Evolutionary conservation across 1,140 invertebrate species (phyloP).

Genomic region (Temnothorax nylanderi): DNA sequence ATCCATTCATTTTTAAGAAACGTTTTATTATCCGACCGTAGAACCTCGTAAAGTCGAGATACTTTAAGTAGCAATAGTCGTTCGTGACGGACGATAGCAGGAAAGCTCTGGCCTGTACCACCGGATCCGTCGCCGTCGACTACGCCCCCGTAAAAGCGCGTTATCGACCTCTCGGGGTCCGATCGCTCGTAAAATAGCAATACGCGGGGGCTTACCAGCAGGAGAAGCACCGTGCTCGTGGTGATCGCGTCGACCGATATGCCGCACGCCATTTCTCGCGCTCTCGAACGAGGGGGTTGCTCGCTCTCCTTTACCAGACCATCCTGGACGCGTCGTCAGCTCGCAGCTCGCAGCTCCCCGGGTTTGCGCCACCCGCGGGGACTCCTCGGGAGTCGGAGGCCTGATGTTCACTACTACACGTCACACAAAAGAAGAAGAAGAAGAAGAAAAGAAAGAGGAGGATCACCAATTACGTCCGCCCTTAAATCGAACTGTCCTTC

Average conservation of each 20-base stretch:
- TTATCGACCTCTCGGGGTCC: conserved; percentile 21
- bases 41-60: neutral
- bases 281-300: conserved; percentile 67
- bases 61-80: neutral
- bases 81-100: neutral
- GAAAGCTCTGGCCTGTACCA: neutral
- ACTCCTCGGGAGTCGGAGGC: conserved; percentile 18
- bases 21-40: neutral
- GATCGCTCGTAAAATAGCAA: conserved; percentile 11
- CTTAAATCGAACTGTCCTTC: neutral
- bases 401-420: conserved; percentile 62
- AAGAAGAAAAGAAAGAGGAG: neutral
- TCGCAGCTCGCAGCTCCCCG: neutral
- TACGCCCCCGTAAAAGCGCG: neutral
- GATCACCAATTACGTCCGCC: conserved; percentile 7
- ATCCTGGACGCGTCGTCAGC: conserved; percentile 72
- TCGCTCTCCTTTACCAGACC: conserved; percentile 77
- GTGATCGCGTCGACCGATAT: conserved; percentile 79
- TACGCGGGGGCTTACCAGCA: conserved; percentile 79
- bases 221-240: conserved; percentile 82
- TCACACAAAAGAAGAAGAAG: conserved; percentile 53
- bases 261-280: conserved; percentile 82
- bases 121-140: neutral
- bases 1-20: neutral
- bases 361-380: conserved; percentile 23